Base-by-base conservation (phyloP, 2,888 invertebrate species). In the Molorchus minor region DNA sequence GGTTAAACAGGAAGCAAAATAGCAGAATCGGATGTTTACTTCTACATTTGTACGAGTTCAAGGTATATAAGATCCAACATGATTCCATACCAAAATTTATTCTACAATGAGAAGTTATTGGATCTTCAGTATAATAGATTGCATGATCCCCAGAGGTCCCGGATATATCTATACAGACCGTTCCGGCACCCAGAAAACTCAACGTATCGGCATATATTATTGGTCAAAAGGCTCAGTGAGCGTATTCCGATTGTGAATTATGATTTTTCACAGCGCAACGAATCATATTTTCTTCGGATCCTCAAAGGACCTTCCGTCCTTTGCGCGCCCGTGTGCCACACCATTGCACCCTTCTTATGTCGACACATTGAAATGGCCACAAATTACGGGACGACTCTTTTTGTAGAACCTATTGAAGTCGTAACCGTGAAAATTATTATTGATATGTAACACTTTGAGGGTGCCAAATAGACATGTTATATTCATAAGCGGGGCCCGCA, bases 391-490 rank as follows among this genome's bases (percentile, higher is more conserved):
- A 63, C 61, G 67, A 71, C 72, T 72, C 75, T 71, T n/a, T n/a
- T 72, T 75, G 75, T 71, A 64, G 70, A 73, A 75, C 74, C 75
- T 74, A 78, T 76, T 76, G 75, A 76, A 75, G 74, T 75, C 74
- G 74, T 73, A 76, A 77, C 75, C 75, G 77, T 75, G 75, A 75
- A 78, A 78, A 80, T 79, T 75, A 78, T 79, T 78, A 77, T 79
- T 79, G 79, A 80, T 79, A 80, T 73, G 78, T 79, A 80, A 78
- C 80, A 80, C 80, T 80, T 80, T 80, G 80, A 80, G 80, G 80
- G 80, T 80, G 80, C 79, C 79, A 80, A 78, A 80, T 77, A 76
- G 77, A 77, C 74, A 80, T 80, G 80, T 80, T 80, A 80, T 80
- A 80, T 80, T 80, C 80, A 80, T 80, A 80, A 80, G 80, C 74